Evolutionary conservation across 2,888 invertebrate species (phyloP).

Genomic region (Stenurella melanura): DNA sequence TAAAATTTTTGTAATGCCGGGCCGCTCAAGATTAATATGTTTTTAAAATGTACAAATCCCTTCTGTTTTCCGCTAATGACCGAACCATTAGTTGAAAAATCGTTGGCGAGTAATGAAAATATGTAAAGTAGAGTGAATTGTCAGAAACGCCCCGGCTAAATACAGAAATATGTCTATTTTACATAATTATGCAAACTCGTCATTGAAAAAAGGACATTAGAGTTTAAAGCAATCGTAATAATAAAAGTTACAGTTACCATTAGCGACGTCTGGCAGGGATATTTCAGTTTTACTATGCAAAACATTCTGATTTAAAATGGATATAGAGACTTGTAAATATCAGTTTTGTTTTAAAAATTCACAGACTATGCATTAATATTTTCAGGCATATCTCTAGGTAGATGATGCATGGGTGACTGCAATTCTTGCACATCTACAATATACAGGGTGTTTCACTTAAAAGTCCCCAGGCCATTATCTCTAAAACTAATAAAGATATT

Average conservation of each 20-base stretch:
- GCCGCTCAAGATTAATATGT: slow-evolving; percentile 14
- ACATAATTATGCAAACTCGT: slow-evolving; percentile 27
- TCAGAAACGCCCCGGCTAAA: slow-evolving; percentile 13
- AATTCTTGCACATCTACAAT: too few relatives aligned
- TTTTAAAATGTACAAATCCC: slow-evolving; percentile 14
- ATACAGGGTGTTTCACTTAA: too few relatives aligned
- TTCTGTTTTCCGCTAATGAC: slow-evolving; percentile 8
- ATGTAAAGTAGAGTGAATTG: slow-evolving; percentile 16
- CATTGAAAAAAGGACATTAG: slow-evolving; percentile 17
- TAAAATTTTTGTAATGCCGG: not conserved
- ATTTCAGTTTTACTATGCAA: slow-evolving; percentile 5
- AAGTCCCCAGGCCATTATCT: too few relatives aligned
- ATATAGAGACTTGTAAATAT: not conserved
- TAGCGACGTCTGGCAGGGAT: not conserved
- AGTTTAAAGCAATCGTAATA: slow-evolving; percentile 22
- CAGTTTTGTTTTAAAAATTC: not conserved
- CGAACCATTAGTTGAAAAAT: slow-evolving; percentile 25
- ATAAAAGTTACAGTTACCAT: slow-evolving; percentile 20
- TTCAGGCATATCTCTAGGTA: not conserved
- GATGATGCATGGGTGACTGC: too few relatives aligned
- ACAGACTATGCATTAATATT: not conserved
- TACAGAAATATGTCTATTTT: slow-evolving; percentile 24
- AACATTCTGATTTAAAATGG: not conserved
- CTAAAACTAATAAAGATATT: too few relatives aligned
- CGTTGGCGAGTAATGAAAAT: slow-evolving; percentile 5